A percentile compares a stretch with the other conserved stretches of the same genome.
phyloP scores from a whole-genome alignment of 2,797 vertebrate genomes.

The Ficedula albicollis region DNA sequence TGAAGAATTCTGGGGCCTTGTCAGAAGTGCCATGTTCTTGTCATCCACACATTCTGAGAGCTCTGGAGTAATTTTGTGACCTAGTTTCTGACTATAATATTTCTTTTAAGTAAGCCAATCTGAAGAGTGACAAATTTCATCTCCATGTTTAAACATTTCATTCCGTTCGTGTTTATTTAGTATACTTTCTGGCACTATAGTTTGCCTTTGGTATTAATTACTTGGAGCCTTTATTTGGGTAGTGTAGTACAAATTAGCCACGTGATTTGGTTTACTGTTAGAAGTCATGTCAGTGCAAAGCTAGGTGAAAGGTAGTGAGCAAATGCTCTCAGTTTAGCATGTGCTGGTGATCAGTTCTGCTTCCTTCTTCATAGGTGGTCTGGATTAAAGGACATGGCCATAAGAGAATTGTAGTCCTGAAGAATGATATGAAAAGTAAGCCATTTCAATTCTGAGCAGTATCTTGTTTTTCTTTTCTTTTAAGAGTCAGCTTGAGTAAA shows the following conservation, averaged over 20 bases:
- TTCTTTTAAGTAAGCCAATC: neutral
- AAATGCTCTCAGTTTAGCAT: neutral
- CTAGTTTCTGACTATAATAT: neutral
- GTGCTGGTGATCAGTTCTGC: neutral
- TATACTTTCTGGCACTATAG: neutral
- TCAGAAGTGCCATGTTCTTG: neutral
- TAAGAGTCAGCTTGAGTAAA: neutral
- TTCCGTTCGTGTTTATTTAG: neutral
- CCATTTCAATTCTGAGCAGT: neutral
- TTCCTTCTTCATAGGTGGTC: constrained; percentile 83
- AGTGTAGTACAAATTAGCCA: neutral
- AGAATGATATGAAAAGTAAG: constrained; percentile 99
- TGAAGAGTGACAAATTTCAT: neutral
- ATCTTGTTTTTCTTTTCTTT: neutral
- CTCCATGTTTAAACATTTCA: rapidly evolving
- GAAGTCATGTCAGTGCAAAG: neutral
- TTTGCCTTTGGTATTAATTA: neutral
- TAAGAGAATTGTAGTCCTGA: constrained; percentile 97
- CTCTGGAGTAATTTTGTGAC: neutral
- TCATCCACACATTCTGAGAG: neutral
- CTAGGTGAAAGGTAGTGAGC: neutral
- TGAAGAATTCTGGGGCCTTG: neutral
- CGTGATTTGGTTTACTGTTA: neutral
- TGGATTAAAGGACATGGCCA: constrained; percentile 99
- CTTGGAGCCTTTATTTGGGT: neutral